Conservation (phyloP, 2,113 vertebrate genomes). For the Lepus timidus region DNA sequence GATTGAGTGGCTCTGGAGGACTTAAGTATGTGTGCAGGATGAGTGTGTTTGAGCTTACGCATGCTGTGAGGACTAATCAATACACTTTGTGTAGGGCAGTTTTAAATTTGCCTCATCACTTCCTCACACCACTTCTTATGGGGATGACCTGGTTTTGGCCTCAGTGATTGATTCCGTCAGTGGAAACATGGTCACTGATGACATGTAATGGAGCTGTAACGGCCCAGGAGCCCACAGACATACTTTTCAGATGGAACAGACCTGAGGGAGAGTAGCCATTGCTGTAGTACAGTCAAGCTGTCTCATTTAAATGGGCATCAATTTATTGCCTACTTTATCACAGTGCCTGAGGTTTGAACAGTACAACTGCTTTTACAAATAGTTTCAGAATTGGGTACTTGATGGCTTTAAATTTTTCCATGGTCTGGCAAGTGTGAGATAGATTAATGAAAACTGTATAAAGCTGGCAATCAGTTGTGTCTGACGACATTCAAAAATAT, state of each 20-base stretch:
- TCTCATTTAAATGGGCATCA: background rate
- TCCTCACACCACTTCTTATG: background rate
- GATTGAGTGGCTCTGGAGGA: background rate
- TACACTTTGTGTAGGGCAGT: background rate
- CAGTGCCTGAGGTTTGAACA: background rate
- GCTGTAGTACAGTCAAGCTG: background rate
- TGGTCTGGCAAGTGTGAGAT: background rate
- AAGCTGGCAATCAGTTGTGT: background rate
- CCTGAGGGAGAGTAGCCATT: background rate
- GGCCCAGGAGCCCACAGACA: background rate
- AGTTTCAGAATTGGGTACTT: conserved; percentile 43
- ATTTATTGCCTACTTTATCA: background rate
- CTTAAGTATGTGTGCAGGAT: conserved; percentile 21
- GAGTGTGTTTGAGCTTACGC: background rate
- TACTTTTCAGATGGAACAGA: background rate
- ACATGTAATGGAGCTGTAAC: background rate
- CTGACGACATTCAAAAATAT: background rate
- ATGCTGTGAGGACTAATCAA: background rate
- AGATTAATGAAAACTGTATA: background rate
- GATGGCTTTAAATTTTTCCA: background rate
- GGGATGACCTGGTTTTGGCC: background rate
- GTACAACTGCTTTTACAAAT: background rate
- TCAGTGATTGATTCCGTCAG: background rate
- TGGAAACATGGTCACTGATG: background rate
- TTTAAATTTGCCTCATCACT: conserved; percentile 7